Base-by-base conservation (phyloP, 2,113 vertebrate species). In the Phyllostomus discolor region DNA sequence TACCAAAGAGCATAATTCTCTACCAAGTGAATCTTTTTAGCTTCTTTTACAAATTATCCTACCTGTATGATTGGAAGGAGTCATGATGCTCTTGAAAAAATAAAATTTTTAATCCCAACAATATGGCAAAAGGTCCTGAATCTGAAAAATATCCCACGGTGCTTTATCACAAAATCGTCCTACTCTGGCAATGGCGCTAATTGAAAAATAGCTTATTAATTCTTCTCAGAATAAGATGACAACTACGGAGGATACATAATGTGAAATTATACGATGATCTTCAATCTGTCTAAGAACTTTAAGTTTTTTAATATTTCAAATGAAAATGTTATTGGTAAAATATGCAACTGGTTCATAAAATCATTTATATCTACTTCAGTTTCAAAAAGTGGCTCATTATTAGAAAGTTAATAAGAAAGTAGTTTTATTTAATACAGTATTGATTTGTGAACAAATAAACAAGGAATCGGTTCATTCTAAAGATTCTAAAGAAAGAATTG, bases 1-100 rank as follows among this genome's bases (percentile, higher is more conserved):
- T 62, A 10, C 52, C 90, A 70, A 70, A 70, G 3, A 76, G 11
- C 28, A 24, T 75, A 92, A 46, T 33, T 10, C 26, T 86, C n/a
- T 75, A 24, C 20, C 54, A 87, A 87, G 33, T 24, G 31, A 22
- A 54, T 88, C 22, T 69, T 91, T 79, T 17, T 67, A 62, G 26
- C 19, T 91, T 95, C 43, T 70, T 72, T 96, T n/a, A 87, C 43
- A 90, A 90, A 90, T 73, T 78, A 11, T 80, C 64, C 28, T 64
- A 86, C 78, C 31, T 33, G 17, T 78, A 5, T 69, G 73, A 85
- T 88, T 91, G 11, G 33, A 80, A 81, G 17, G 57, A 90, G 43
- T 70, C 54, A 38, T 80, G 2, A 15, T 33, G 20, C 22, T 72
- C 69, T 96, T 52, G 38, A 88, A 59, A 76, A 96, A 94, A 88